Conservation (phyloP, 2,113 vertebrate species). For the Prietella phreatophila region DNA sequence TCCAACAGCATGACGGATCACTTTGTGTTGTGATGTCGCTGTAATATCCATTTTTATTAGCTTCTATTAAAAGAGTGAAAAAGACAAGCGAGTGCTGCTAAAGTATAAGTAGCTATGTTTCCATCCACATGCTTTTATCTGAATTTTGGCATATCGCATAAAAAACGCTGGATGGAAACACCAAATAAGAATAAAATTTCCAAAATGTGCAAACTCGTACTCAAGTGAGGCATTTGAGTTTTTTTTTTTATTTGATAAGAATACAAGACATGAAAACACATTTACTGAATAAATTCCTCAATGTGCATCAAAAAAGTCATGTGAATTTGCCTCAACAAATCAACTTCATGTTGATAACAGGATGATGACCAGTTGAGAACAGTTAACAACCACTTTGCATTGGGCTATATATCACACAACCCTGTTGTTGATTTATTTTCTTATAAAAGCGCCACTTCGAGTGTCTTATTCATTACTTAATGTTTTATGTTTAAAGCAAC, state of each 20-base stretch:
- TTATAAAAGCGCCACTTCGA: neutral
- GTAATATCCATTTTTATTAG: neutral
- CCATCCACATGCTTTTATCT: too few species aligned
- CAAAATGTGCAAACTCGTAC: too few species aligned
- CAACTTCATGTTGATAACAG: too few species aligned
- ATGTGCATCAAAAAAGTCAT: too few species aligned
- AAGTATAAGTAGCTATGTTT: neutral
- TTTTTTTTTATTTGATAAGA: too few species aligned
- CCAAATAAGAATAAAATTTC: too few species aligned
- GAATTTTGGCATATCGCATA: too few species aligned
- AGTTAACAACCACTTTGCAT: neutral
- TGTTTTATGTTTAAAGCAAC: constrained; percentile 52
- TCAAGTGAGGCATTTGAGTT: too few species aligned
- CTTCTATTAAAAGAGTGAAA: neutral
- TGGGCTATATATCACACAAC: neutral
- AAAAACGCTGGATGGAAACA: too few species aligned
- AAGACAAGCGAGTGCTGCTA: neutral
- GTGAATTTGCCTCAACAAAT: too few species aligned
- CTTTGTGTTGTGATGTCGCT: neutral
- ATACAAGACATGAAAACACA: too few species aligned
- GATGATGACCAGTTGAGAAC: neutral
- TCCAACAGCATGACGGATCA: neutral
- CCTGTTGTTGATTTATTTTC: neutral
- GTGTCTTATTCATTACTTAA: neutral
- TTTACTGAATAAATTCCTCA: too few species aligned